Evolutionary conservation across 2,888 invertebrate genomes (phyloP), one percentile per base, ranked within the genome.

Genomic region (Periphyllus acericola): DNA sequence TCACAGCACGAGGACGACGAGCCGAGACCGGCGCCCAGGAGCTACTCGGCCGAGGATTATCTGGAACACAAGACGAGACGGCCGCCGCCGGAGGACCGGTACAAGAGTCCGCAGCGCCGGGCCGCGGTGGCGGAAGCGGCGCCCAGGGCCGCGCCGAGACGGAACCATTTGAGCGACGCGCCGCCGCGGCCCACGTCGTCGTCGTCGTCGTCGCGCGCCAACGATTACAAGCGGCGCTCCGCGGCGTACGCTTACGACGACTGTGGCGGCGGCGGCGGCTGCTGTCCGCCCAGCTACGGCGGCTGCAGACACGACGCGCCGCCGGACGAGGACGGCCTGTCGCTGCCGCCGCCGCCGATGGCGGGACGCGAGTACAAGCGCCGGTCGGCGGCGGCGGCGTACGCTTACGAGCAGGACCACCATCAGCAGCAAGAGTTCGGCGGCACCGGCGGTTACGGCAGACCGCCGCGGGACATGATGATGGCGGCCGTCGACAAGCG

Each of bases 21-120:
- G n/a, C 78, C 89, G 34, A 89, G 89, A 76, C 84, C 89, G 52
- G 88, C 83, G 34, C 83, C 89, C 17, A 83, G 89, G 46, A 85
- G 72, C 25, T 80, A 80, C 60, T 81, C 89, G 84, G 32, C 91
- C 91, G 6, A 83, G 29, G 87, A 89, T 34, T 87, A 89, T 76
- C 32, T 25, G 71, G 80, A 92, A 91, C 89, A 91, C 91, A 36
- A 71, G 8, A 82, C 66, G 75, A 81, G 89, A 68, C 78, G 89
- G n/a, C 74, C 83, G 17, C 74, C 85, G 21, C 32, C 80, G 34
- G 75, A 78, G 8, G 76, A 74, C 19, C 80, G 80, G 66, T 81
- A 60, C 74, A 80, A 74, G 32, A 75, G 75, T 32, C 81, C 87
- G 3, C 75, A 81, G n/a, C 79, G 87, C 21, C 72, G 87, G 14